Conservation (phyloP, 2,113 vertebrate species). For the Nettapus auritus region DNA sequence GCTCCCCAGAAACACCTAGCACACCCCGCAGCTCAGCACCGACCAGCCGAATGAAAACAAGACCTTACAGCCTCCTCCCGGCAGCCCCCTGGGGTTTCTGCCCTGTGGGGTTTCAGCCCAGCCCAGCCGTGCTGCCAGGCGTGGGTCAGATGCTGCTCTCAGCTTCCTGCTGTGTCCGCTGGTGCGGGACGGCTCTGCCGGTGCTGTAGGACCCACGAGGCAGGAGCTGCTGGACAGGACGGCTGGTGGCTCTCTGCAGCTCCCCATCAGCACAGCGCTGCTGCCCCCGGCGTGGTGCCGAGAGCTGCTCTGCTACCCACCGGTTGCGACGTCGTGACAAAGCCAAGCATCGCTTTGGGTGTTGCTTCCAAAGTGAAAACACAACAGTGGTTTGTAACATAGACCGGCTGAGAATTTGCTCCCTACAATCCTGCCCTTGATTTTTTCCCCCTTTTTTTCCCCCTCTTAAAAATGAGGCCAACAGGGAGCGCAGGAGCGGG, state of each 20-base stretch:
- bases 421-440: too few relatives aligned
- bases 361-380: background rate
- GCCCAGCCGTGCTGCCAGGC: background rate
- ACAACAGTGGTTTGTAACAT: background rate
- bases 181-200: fast-evolving
- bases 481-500: background rate
- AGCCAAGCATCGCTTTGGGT: background rate
- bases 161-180: background rate
- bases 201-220: background rate
- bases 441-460: too few relatives aligned
- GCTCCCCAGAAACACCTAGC: background rate
- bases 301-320: background rate
- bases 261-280: background rate
- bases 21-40: background rate
- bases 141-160: background rate
- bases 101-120: background rate
- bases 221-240: background rate
- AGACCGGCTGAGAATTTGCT: background rate
- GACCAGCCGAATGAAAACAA: fast-evolving
- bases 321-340: background rate
- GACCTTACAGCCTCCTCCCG: background rate
- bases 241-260: background rate
- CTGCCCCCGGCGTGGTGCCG: background rate
- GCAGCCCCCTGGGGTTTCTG: background rate
- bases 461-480: too few relatives aligned